Evolutionary conservation across 1,140 invertebrate genomes (phyloP).

Genomic region (Euwallacea similis): DNA sequence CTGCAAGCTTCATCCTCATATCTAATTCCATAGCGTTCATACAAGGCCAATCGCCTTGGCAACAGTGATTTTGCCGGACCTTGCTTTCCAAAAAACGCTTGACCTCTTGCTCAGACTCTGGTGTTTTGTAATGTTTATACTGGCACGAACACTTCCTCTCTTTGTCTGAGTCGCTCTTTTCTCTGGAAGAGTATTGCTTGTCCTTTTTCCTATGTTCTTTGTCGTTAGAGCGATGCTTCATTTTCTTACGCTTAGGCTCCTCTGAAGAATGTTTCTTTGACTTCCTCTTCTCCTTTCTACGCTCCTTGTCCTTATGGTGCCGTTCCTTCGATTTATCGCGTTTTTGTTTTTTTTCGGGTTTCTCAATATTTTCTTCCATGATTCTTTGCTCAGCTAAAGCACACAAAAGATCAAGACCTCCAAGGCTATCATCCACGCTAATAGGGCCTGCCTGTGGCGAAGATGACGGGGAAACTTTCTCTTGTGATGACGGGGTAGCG

Average conservation of each 20-base stretch:
- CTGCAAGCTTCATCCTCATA: slow-evolving; percentile 76
- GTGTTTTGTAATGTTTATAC: slow-evolving; percentile 53
- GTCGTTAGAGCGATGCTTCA: slow-evolving; percentile 37
- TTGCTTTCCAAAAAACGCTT: slow-evolving; percentile 56
- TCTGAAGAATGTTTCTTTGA: slow-evolving; percentile 45
- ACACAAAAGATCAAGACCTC: slow-evolving; percentile 78
- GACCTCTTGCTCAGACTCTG: slow-evolving; percentile 55
- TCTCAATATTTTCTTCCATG: slow-evolving; percentile 69
- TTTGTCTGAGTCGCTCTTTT: slow-evolving; percentile 31
- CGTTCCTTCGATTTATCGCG: slow-evolving; percentile 39
- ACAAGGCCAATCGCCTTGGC: slow-evolving; percentile 58
- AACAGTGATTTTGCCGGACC: slow-evolving; percentile 43
- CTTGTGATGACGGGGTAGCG: slow-evolving; percentile 26
- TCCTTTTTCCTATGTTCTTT: slow-evolving; percentile 37
- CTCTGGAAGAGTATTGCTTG: slow-evolving; percentile 19
- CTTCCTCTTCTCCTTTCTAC: slow-evolving; percentile 45
- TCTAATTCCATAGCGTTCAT: slow-evolving; percentile 77
- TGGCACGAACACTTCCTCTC: slow-evolving; percentile 36
- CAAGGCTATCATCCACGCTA: slow-evolving; percentile 58
- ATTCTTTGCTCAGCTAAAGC: slow-evolving; percentile 83
- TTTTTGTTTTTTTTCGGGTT: slow-evolving; percentile 43
- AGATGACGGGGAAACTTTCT: neutral
- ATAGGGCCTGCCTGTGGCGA: slow-evolving; percentile 12
- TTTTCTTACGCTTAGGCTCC: slow-evolving; percentile 45
- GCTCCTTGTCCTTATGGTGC: slow-evolving; percentile 34